Conservation (phyloP, 2,113 vertebrate species). For the Lethenteron reissneri region DNA sequence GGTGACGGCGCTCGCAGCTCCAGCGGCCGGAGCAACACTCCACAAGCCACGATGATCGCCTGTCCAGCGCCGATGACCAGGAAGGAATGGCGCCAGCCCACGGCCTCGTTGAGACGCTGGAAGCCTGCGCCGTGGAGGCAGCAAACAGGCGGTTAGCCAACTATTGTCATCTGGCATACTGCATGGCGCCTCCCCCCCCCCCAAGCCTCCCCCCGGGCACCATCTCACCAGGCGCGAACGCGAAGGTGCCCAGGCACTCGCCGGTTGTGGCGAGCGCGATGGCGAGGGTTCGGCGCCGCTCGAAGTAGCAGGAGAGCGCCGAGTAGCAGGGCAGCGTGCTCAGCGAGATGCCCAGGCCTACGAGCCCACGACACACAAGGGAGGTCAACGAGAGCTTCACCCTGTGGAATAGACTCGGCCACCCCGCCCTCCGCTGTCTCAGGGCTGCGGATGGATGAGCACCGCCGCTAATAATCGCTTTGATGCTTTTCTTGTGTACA, state of each 20-base stretch:
- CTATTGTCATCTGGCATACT: too few relatives aligned
- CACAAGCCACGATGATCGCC: constrained; percentile 39
- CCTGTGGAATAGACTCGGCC: too few relatives aligned
- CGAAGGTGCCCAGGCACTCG: constrained; percentile 61
- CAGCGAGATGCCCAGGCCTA: constrained; percentile 74
- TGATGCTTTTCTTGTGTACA: too few relatives aligned
- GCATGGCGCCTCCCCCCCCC: too few relatives aligned
- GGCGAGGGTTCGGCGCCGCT: constrained; percentile 51
- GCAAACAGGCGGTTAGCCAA: too few relatives aligned
- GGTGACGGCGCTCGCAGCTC: too few relatives aligned
- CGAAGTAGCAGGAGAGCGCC: constrained; percentile 78
- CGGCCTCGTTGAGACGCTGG: constrained; percentile 39
- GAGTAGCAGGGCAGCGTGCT: constrained; percentile 73
- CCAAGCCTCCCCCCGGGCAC: too few relatives aligned
- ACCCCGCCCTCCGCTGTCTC: not conserved
- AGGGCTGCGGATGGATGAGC: too few relatives aligned
- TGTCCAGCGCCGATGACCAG: constrained; percentile 48
- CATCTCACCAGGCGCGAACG: constrained; percentile 56
- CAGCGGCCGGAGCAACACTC: constrained; percentile 50
- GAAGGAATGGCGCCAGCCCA: constrained; percentile 64
- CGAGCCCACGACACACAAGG: not conserved
- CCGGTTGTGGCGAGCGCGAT: constrained; percentile 65
- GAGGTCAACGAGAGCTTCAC: too few relatives aligned
- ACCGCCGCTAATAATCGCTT: too few relatives aligned
- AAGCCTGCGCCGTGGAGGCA: constrained; percentile 23